Evolutionary conservation across 2,113 vertebrate species (phyloP).

Genomic region (Anas platyrhynchos): DNA sequence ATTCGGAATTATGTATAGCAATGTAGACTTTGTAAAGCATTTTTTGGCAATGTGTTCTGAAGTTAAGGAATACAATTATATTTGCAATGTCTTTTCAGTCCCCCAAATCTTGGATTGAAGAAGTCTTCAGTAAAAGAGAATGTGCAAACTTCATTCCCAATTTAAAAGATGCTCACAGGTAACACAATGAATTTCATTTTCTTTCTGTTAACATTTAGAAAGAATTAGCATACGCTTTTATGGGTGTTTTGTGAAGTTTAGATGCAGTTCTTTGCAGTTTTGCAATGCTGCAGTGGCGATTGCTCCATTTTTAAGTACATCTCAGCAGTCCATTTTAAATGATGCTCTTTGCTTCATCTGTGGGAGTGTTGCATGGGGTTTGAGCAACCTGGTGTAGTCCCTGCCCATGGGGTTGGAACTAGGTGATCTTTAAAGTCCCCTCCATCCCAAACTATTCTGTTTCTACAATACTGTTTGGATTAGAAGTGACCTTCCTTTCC

Average conservation of each 20-base stretch:
- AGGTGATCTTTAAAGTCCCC: too few relatives aligned
- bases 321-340: not conserved
- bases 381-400: too few relatives aligned
- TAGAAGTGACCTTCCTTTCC: not conserved
- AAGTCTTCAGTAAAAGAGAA: conserved; percentile 90
- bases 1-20: not conserved
- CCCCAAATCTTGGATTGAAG: conserved; percentile 91
- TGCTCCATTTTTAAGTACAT: not conserved
- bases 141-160: conserved; percentile 88
- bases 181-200: not conserved
- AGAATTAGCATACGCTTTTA: not conserved
- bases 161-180: conserved; percentile 89
- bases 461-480: not conserved
- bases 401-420: too few relatives aligned
- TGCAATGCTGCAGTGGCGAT: not conserved
- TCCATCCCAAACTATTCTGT: too few relatives aligned
- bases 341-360: not conserved
- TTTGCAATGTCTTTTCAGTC: conserved; percentile 78
- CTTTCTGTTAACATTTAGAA: not conserved
- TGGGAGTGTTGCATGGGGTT: too few relatives aligned
- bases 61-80: not conserved
- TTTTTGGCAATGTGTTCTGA: not conserved
- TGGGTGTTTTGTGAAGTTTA: not conserved
- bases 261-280: not conserved
- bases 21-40: not conserved